Evolutionary conservation across 2,888 invertebrate genomes (phyloP).

Genomic region (Phengaris arion): DNA sequence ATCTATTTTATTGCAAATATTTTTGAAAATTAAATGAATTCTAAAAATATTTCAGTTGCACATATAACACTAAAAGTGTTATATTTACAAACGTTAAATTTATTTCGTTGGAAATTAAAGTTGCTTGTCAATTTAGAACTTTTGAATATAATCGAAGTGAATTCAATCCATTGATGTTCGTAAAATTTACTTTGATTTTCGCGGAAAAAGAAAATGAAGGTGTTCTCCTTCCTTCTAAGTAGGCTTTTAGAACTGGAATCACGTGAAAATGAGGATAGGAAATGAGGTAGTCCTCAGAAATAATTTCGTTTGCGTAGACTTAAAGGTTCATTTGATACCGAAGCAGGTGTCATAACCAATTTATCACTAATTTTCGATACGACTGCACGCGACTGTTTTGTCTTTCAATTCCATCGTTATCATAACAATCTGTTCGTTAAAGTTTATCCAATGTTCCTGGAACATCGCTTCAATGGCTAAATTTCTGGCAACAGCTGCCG

Average conservation of each 20-base stretch:
- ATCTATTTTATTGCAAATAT: background rate
- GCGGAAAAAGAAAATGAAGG: too few relatives aligned
- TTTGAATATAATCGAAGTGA: background rate
- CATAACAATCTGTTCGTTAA: conserved; percentile 46
- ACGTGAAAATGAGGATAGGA: too few relatives aligned
- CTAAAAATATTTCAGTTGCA: background rate
- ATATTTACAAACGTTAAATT: background rate
- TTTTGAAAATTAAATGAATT: background rate
- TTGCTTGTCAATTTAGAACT: background rate
- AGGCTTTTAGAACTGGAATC: too few relatives aligned
- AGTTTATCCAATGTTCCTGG: conserved; percentile 52
- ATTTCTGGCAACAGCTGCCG: conserved; percentile 72
- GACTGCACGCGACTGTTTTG: conserved; percentile 24
- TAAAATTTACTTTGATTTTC: too few relatives aligned
- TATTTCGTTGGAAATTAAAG: background rate
- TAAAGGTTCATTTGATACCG: background rate
- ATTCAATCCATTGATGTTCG: too few relatives aligned
- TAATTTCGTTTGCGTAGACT: background rate
- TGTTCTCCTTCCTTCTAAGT: too few relatives aligned
- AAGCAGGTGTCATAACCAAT: conserved; percentile 35
- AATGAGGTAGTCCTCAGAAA: too few relatives aligned
- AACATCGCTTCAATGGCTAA: conserved; percentile 60
- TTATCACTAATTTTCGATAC: conserved; percentile 30
- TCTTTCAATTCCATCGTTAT: conserved; percentile 40
- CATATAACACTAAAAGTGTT: background rate